Evolutionary conservation across 2,888 invertebrate genomes (phyloP), one percentile per base, ranked within the genome.

Genomic region (Gastrophysa polygoni): DNA sequence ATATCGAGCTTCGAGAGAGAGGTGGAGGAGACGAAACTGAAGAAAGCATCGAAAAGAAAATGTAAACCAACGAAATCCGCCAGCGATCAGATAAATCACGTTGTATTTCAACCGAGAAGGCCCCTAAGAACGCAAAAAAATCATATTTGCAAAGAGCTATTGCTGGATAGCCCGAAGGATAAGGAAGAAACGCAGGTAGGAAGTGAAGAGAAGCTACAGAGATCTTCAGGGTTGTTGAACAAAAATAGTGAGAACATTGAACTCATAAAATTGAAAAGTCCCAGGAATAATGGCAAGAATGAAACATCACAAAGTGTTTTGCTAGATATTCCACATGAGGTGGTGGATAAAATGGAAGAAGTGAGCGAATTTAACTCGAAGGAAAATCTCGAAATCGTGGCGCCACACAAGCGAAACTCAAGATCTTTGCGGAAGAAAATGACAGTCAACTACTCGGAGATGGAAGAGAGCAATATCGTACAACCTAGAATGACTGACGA

Each of bases 361-460:
- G 8, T 17, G 16, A 18, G 38, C 14, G 21, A 38, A 14, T 38
- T n/a, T n/a, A n/a, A n/a, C n/a, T n/a, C n/a, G n/a, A n/a, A n/a
- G n/a, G n/a, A n/a, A n/a, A n/a, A n/a, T n/a, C n/a, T n/a, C n/a
- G n/a, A n/a, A n/a, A n/a, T n/a, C n/a, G n/a, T n/a, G n/a, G n/a
- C 14, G 14, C 2, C 2, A 4, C 38, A 38, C 1, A 32, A 10
- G 38, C 38, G 14, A 14, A 38, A 17, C 20, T 43, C 11, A n/a
- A 57, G 61, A 52, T 57, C 52, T 6, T 52, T 57, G 11, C 46
- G 61, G 28, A 57, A 47, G n/a, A 61, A 61, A 52, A 47, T 29
- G 8, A 29, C 32, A n/a, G n/a, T 61, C 7, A 61, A 61, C 10
- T 61, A 57, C 48, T 17, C 61, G 4, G 61, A 61, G 52, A 34